Percentiles rank a stretch among this genome's conserved stretches.
phyloP scores from a whole-genome alignment of 2,113 vertebrate genomes.

The Amphiprion ocellaris region DNA sequence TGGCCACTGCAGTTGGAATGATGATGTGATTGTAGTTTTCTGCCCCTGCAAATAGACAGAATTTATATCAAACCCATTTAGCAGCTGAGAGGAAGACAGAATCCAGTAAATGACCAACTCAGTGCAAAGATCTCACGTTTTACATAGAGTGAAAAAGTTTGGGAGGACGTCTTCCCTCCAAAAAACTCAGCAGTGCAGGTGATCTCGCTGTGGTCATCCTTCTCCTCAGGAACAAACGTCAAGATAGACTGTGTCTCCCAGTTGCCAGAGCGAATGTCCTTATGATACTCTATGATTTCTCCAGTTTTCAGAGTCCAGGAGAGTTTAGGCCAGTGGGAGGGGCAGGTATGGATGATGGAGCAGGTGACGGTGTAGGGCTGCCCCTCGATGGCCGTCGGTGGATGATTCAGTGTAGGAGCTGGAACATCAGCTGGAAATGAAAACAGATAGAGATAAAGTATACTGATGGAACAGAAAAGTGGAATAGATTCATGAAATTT shows the following conservation, averaged over 20 bases:
- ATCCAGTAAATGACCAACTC: no score
- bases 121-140: conserved; percentile 71
- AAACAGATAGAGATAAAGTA: neutral
- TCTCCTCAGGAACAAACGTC: conserved; percentile 36
- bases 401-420: neutral
- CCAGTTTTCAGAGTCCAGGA: conserved; percentile 52
- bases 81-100: no score
- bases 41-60: conserved; percentile 48
- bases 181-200: conserved; percentile 63
- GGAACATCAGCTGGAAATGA: conserved; percentile 38
- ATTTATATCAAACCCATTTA: no score
- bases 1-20: conserved; percentile 62
- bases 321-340: conserved; percentile 53
- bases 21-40: conserved; percentile 70
- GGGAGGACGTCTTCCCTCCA: accelerated
- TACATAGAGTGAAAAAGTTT: conserved; percentile 33
- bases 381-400: conserved; percentile 25
- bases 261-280: neutral
- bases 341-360: conserved; percentile 71
- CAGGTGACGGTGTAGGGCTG: conserved; percentile 57
- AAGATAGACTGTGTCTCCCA: conserved; percentile 75
- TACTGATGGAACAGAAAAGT: neutral
- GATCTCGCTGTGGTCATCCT: conserved; percentile 55
- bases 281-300: conserved; percentile 12
- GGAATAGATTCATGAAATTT: neutral